Evolutionary conservation across 2,797 vertebrate genomes (phyloP).

Genomic region (Sciurus carolinensis): DNA sequence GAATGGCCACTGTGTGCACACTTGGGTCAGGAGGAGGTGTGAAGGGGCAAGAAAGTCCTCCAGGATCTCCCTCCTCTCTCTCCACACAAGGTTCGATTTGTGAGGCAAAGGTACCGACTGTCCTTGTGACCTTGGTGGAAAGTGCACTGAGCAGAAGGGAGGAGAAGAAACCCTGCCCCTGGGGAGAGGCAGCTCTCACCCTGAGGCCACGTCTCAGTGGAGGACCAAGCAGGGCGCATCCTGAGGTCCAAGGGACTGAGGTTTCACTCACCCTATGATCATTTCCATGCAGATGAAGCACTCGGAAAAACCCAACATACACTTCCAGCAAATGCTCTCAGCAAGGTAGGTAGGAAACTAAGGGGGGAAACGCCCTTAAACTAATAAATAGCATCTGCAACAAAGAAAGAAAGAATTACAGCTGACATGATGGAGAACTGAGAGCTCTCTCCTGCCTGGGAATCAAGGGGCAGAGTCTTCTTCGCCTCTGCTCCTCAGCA

Average conservation of each 20-base stretch:
- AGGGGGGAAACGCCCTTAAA: not conserved
- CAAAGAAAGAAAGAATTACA: not conserved
- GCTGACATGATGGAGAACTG: not conserved
- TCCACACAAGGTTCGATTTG: not conserved
- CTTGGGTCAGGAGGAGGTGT: not conserved
- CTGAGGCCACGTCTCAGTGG: rapidly evolving
- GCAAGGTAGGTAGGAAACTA: not conserved
- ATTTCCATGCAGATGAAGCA: not conserved
- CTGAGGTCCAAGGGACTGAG: not conserved
- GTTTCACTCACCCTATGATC: not conserved
- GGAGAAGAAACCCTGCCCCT: not conserved
- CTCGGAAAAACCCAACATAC: not conserved
- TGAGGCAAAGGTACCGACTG: no score
- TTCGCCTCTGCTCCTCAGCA: no score
- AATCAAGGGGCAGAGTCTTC: not conserved
- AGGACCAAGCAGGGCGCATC: not conserved
- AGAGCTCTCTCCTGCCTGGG: not conserved
- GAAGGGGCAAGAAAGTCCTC: not conserved
- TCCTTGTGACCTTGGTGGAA: no score
- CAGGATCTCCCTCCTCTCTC: not conserved
- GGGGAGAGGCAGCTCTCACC: not conserved
- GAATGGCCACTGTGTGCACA: not conserved
- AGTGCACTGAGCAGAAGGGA: not conserved
- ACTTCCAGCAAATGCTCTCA: not conserved
- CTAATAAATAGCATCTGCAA: not conserved